A percentile compares a stretch with the other conserved stretches of the same genome.
These are phyloP conservation scores for Hephaestus fuliginosus DNA, from an alignment of 2,797 vertebrate genomes.

Conservation along the genomic window DNA sequence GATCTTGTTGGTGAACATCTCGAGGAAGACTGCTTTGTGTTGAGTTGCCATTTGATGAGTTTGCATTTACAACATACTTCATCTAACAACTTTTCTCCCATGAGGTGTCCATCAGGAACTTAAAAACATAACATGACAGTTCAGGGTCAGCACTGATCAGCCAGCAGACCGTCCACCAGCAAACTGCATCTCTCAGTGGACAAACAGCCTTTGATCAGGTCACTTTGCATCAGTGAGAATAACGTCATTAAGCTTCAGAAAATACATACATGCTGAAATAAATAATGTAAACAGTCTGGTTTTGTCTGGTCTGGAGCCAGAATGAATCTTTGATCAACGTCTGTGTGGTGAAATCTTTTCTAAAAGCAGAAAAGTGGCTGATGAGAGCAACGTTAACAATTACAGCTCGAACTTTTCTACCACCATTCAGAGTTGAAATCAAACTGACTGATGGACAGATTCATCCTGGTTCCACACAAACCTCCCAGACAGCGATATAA, in stretches of 20 bases:
- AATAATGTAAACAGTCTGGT: slow-evolving; percentile 67
- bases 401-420: background rate
- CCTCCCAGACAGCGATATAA: slow-evolving; percentile 14
- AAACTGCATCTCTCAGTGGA: slow-evolving; percentile 27
- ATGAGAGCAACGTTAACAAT: background rate
- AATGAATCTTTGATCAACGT: background rate
- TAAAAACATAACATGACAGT: fast-evolving
- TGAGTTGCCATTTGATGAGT: background rate
- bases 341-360: background rate
- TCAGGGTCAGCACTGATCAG: background rate
- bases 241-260: slow-evolving; percentile 31
- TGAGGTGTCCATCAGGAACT: background rate
- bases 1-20: background rate
- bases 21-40: too few relatives aligned
- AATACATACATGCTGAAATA: slow-evolving; percentile 46
- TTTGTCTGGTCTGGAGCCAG: slow-evolving; percentile 22
- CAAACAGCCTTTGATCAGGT: slow-evolving; percentile 20
- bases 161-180: background rate
- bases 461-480: slow-evolving; percentile 36
- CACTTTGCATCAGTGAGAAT: slow-evolving; percentile 26
- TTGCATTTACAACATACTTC: background rate
- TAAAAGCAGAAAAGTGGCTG: too few relatives aligned
- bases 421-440: background rate
- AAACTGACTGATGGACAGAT: background rate
- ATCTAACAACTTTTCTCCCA: background rate